Evolutionary conservation across 2,797 vertebrate species (phyloP), one percentile per base, ranked within the genome.

Genomic region (Centroberyx gerrardi): DNA sequence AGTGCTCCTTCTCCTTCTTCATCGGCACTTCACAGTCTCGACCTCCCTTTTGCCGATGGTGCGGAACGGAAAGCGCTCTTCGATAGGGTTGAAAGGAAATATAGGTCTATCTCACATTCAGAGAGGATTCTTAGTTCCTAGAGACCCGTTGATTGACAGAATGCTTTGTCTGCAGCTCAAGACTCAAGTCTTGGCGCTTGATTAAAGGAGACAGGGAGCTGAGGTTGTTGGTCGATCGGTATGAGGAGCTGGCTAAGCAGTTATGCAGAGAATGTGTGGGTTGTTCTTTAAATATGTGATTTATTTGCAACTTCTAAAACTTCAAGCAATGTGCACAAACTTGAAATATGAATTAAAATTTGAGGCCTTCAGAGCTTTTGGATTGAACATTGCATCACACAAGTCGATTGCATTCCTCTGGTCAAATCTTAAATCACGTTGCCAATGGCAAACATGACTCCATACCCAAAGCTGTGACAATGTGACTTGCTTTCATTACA

Each of bases 401-500:
- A 46, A 56, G 49, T 54, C 22, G 49, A 61, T 61, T 70, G 49
- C 28, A 67, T 72, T 58, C 58, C 62, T 71, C 59, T 72, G 46
- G 59, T 76, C 46, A 46, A 28, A 33, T 28, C 22, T 44, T 68
- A 64, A 64, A 22, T 22, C 33, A 7, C 8, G 33, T 36, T 36
- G 6, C 33, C 33, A 44, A 55, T 31, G n/a, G 17, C 4, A 36
- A 22, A 53, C n/a, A 17, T 27, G 51, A 29, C 36, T 60, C 27
- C 56, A 53, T 9, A 60, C 17, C 59, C 29, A 28, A 5, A 7
- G n/a, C 29, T 52, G 49, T 48, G 64, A 72, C 65, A 76, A 66
- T 67, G 31, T 73, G 69, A 56, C 61, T 61, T 76, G 63, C 12
- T 55, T 56, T 74, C 28, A 74, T 66, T 74, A 46, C 40, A 70